Evolutionary conservation across 2,888 invertebrate species (phyloP), one percentile per base, ranked within the genome.

Genomic region (Muschampia plurimacula): DNA sequence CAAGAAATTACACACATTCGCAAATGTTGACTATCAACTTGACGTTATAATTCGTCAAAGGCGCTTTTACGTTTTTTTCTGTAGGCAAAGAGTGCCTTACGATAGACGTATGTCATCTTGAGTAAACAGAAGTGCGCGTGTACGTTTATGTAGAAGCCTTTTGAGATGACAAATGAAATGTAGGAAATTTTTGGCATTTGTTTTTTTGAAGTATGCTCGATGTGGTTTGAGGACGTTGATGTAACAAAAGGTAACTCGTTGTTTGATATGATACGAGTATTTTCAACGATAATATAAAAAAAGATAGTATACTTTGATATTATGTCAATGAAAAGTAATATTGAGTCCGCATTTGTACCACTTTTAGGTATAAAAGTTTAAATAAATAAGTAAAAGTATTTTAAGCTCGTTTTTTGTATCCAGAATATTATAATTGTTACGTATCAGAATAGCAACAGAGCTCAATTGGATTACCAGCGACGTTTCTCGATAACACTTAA

Each of bases 31-130:
- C 88, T 89, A 85, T 84, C 81, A 84, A 86, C 62, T 72, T 87
- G 87, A 88, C 85, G 85, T 82, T 84, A 89, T 89, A 90, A 91
- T 92, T 91, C 88, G 87, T 91, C 91, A 91, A 92, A 91, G 91
- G 89, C 82, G 82, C 86, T 88, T 89, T 89, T 86, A 81, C 86
- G 87, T 88, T 89, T 89, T 89, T 84, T 64, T 36, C n/a, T 84
- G 81, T 84, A 80, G 78, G 74, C 76, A 49, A 49, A 71, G 66
- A 63, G 73, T 78, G 79, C 88, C 85, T 84, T 84, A 86, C 85
- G 82, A 89, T 88, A 89, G 90, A 88, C 89, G 87, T 83, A 81
- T 84, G 87, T 88, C 88, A 87, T 84, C 85, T 86, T 83, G 81
- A 83, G 84, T 86, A 88, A 89, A 87, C 87, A 83, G 85, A 85